A percentile compares a stretch with the other conserved stretches of the same genome.
Evolutionary conservation across 2,888 invertebrate genomes (phyloP).

Genomic region (Cheilosia impressa): DNA sequence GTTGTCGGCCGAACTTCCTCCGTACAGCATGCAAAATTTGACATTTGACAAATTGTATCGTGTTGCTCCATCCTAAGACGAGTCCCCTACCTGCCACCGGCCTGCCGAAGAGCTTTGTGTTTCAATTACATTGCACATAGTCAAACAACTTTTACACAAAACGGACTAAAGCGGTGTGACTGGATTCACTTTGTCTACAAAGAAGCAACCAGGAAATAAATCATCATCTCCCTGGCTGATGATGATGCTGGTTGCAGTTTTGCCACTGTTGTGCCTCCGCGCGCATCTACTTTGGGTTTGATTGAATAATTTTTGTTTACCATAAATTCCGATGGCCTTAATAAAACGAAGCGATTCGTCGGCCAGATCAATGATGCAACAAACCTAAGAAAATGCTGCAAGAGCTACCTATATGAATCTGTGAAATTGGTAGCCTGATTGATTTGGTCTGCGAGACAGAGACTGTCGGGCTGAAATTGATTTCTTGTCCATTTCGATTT

Average conservation of each 20-base stretch:
- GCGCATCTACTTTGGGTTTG: constrained; percentile 50
- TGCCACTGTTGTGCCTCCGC: constrained; percentile 41
- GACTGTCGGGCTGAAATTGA: constrained; percentile 25
- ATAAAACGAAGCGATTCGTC: constrained; percentile 49
- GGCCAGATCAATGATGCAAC: constrained; percentile 55
- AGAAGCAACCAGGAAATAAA: constrained; percentile 68
- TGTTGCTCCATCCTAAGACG: not conserved
- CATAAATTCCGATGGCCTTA: constrained; percentile 66
- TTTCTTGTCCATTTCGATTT: constrained; percentile 29
- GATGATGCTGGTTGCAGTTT: constrained; percentile 53
- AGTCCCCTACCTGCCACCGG: not conserved
- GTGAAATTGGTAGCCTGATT: constrained; percentile 57
- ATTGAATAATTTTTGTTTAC: constrained; percentile 67
- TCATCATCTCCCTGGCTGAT: constrained; percentile 57
- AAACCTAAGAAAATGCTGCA: constrained; percentile 40
- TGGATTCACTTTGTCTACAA: constrained; percentile 51
- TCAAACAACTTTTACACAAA: constrained; percentile 56
- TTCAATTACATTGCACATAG: constrained; percentile 36
- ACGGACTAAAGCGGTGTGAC: constrained; percentile 47
- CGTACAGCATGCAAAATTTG: no score
- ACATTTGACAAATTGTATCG: no score
- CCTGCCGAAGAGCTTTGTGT: not conserved
- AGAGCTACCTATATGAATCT: constrained; percentile 13
- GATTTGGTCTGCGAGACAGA: constrained; percentile 48
- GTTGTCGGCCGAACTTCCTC: no score